Base-by-base conservation (phyloP, 2,888 invertebrate species). In the Girardia tigrina region DNA sequence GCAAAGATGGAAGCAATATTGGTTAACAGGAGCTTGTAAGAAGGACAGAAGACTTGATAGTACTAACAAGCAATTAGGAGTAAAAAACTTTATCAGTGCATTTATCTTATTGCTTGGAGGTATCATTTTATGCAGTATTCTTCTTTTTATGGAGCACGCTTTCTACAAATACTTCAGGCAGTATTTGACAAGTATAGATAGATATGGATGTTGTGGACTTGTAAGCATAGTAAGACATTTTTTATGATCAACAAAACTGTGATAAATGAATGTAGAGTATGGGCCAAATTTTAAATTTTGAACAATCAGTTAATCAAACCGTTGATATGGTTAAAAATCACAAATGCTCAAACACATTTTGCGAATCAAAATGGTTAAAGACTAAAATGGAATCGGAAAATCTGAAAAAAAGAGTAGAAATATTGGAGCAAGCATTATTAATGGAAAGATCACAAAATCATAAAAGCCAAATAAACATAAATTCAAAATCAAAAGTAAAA, bases 371-470 rank as follows among this genome's bases (percentile, higher is more conserved):
- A 77, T 78, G 92, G 78, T 92, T 92, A 92, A 91, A 92, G 82
- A 91, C 91, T 71, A 90, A 90, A 80, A 90, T 92, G 83, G 92
- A 94, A 83, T 87, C 94, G 80, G 92, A 92, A 29, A 23, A 26
- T 8, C 28, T 73, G 20, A 42, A 70, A 29, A 42, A 70, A 73
- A 28, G 29, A 29, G 69, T 75, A 26, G 26, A 75, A 8, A 75
- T 71, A 27, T 26, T 75, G 26, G 75, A 75, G 26, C 14, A 28
- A 20, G 28, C 73, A 36, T 29, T 73, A 56, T 12, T 56, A 20
- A 12, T 56, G 56, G 56, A 56, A n/a, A 4, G n/a, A 56, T 56
- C 56, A n/a, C 56, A 56, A 56, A 56, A 56, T 56, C 4, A 4
- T 12, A 4, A 56, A 12, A 56, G n/a, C n/a, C n/a, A n/a, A n/a